Evolutionary conservation across 2,113 vertebrate genomes (phyloP), one percentile per base, ranked within the genome.

Genomic region (Aphelocoma coerulescens): DNA sequence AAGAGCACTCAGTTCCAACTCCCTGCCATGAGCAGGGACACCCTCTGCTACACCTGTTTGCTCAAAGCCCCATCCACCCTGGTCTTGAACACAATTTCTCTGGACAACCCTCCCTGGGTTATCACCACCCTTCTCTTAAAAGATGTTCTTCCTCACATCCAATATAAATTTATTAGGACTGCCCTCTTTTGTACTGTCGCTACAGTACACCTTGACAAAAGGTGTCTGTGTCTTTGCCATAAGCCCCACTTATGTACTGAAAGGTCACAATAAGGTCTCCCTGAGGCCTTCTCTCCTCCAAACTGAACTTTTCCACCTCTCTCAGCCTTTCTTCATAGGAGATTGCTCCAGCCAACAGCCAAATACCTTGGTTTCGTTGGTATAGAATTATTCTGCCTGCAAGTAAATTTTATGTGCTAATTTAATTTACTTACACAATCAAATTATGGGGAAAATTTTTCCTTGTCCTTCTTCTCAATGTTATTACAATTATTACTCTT

Each of bases 31-130:
- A 8, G 4, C 39, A 62, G 30, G 20, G 8, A 22, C 13, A 41
- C 3, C 5, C 30, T 35, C 30, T 26, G 41, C 12, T 55, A 16
- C 23, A n/a, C 28, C 28, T 26, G 21, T 26, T 68, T 55, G 17
- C 39, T 69, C 21, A 69, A 27, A 48, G 30, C 11, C 23, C 30
- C 24, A 19, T 27, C 39, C 13, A 41, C 10, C 9, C 30, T 54
- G 46, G 7, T 24, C 24, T 27, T 55, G 54, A 75, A 18, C 19
- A 19, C 8, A 17, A 2, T 18, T 46, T 30, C 46, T n/a, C 27
- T 68, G 26, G 8, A 5, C 10, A 58, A 16, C 15, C 8, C 3
- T 1, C 6, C n/a, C 7, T 1, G 1, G 14, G 11, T 7, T 61
- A 27, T 67, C 15, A 48, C 3, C 19, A 73, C 16, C 6, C 35